These are phyloP conservation scores for Dynastes hyllus DNA, from an alignment of 2,888 invertebrate genomes.

Conservation along the genomic window DNA sequence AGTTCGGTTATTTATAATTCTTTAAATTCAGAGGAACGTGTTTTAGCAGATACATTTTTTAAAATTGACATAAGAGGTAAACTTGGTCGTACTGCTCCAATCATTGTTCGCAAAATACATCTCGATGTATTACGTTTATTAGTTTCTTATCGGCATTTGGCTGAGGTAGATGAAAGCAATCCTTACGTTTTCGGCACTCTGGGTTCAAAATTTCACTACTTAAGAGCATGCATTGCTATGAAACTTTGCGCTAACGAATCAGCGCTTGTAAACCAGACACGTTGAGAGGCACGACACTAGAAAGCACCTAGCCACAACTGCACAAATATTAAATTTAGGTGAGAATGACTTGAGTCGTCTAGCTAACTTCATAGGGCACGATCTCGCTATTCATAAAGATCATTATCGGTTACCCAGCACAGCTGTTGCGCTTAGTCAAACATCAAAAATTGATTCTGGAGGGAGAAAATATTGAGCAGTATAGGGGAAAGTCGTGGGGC, in stretches of 20 bases:
- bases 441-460: no score
- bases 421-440: no score
- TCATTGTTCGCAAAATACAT: not conserved
- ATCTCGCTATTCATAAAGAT: conserved; percentile 10
- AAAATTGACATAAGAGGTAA: conserved; percentile 23
- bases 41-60: not conserved
- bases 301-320: conserved; percentile 20
- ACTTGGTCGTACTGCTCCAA: conserved; percentile 14
- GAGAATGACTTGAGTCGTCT: conserved; percentile 2
- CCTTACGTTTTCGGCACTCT: conserved; percentile 21
- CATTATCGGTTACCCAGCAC: conserved; percentile 11
- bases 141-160: not conserved
- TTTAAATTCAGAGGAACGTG: not conserved
- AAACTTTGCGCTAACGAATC: not conserved
- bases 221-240: not conserved
- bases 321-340: not conserved
- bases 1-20: not conserved
- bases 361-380: conserved; percentile 14
- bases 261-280: not conserved
- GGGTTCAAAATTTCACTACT: not conserved
- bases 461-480: no score
- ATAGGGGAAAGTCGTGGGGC: no score
- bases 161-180: not conserved
- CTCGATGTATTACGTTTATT: not conserved
- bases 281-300: not conserved